These are phyloP conservation scores for Lacerta bilineata DNA, from an alignment of 2,797 vertebrate species.

Conservation along the genomic window DNA sequence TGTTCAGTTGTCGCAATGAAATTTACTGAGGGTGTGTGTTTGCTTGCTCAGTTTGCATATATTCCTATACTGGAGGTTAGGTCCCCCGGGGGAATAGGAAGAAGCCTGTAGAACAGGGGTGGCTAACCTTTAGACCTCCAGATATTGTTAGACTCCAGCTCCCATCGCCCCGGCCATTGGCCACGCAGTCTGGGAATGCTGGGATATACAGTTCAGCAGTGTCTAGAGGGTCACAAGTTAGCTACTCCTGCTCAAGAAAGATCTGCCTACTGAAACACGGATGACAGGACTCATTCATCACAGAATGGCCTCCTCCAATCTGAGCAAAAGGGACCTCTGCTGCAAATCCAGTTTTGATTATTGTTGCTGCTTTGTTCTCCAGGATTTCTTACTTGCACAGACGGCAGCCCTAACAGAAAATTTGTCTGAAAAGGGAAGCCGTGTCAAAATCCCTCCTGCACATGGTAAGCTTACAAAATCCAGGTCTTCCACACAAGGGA, in stretches of 20 bases:
- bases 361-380: neutral
- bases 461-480: neutral
- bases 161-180: neutral
- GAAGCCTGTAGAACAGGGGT: neutral
- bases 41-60: neutral
- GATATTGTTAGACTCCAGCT: too few relatives aligned
- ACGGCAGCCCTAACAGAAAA: neutral
- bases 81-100: neutral
- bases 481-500: neutral
- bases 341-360: neutral
- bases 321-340: neutral
- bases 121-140: too few relatives aligned
- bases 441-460: neutral
- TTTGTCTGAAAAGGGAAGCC: neutral
- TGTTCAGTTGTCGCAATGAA: neutral
- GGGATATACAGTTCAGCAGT: too few relatives aligned
- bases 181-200: neutral
- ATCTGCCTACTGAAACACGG: neutral
- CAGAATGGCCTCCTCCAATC: neutral
- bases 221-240: too few relatives aligned
- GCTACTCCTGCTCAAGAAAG: too few relatives aligned
- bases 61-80: neutral
- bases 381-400: neutral
- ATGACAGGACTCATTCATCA: neutral
- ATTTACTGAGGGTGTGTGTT: too few relatives aligned